Base-by-base conservation (phyloP, 2,888 invertebrate genomes). In the Xylota sylvarum region DNA sequence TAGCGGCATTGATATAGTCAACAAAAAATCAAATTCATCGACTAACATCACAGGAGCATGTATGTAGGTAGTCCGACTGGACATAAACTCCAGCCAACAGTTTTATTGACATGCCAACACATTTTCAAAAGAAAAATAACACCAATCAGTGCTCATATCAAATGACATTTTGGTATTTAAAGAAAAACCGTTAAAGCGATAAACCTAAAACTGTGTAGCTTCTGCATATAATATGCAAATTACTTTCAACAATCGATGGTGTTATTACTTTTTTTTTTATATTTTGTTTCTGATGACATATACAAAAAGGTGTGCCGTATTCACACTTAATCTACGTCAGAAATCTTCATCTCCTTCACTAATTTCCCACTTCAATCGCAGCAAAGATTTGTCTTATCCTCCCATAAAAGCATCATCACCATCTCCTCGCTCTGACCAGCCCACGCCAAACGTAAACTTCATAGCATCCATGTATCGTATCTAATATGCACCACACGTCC, bases 401-500 rank as follows among this genome's bases (percentile, higher is more conserved):
- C 77, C 72, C 67, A 73, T 86, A 81, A 78, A 56, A 72, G 46
- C 69, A 82, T 78, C 86, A 82, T 82, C 82, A 78, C 77, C 62
- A 80, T 43, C 62, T 23, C 30, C 46, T 40, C 37, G 46, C 52
- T 55, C 46, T 43, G 86, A 69, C 69, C 78, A 64, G 27, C 86
- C 83, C 69, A 72, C 72, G 72, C 50, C 23, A 48, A 27, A 84
- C 23, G 67, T 64, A 65, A 52, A 74, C 80, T 65, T 10, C 62
- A 70, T 65, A 67, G 69, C 58, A 86, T 78, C 77, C n/a, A 10
- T 14, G 14, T 14, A 43, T 43, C 40, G 40, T 43, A 43, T 65
- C 78, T 73, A 74, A 83, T 69, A 79, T 76, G 79, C 78, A 77
- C 50, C 73, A 79, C 84, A 85, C 85, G 82, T 86, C 73, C 73